Evolutionary conservation across 1,140 invertebrate genomes (phyloP), one percentile per base, ranked within the genome.

Genomic region (Helicoverpa armigera): DNA sequence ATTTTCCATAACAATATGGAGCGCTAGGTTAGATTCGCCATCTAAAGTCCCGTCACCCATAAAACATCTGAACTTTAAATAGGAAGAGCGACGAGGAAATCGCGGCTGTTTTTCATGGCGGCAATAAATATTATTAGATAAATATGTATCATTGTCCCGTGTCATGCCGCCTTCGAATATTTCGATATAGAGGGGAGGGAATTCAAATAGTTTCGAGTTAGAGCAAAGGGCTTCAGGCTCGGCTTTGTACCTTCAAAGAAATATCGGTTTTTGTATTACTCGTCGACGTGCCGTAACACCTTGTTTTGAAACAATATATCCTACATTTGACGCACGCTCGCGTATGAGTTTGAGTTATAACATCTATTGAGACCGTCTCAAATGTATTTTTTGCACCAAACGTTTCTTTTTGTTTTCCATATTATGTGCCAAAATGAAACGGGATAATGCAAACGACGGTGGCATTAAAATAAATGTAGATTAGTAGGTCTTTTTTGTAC

Each of bases 91-190:
- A 88, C 85, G 87, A 89, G 89, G 88, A 91, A 91, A 91, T 90
- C 87, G 87, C 86, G 81, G 72, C 77, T 79, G 82, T 88, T 90
- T 92, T 91, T 91, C 86, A 87, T 86, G 83, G 78, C 82, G 75
- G 85, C 84, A 87, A 93, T 94, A 93, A 93, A 94, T 94, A 94
- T 89, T 89, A 87, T 90, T 90, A 92, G 91, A 94, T 94, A 92
- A 94, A 94, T 92, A 93, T 92, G 91, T 94, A 93, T 92, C 87
- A 91, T 90, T 90, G 92, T 83, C 86, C 88, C 82, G 82, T 91
- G 91, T 92, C 91, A 89, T 81, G 83, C 80, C 81, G 79, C 69
- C 76, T 82, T 87, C 82, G 85, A 85, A 50, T 69, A 23, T 87
- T 53, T 54, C 53, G 76, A 70, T 65, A 79, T 56, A 53, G 16